A percentile compares a stretch with the other conserved stretches of the same genome.
phyloP scores from a whole-genome alignment of 2,888 invertebrate species.

The Agrochola litura region DNA sequence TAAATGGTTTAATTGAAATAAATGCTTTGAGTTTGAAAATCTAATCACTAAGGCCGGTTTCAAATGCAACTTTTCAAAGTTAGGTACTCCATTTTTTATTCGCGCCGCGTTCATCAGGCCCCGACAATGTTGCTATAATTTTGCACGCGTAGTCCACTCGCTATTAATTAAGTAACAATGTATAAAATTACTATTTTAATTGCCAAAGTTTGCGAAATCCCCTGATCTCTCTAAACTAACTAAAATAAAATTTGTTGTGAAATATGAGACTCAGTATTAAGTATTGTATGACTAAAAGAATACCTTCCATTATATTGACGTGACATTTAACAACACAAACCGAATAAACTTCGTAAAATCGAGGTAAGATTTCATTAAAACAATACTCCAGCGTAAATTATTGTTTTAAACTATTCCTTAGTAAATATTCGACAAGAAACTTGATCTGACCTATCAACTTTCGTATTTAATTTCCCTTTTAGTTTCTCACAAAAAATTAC shows the following conservation, averaged over 20 bases:
- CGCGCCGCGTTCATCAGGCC: background rate
- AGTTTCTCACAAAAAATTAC: conserved; percentile 30
- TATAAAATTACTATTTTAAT: background rate
- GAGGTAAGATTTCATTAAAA: background rate
- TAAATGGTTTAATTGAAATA: background rate
- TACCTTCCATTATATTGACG: background rate
- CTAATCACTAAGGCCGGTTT: too few relatives aligned
- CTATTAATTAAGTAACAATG: too few relatives aligned
- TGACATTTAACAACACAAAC: background rate
- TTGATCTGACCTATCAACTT: background rate
- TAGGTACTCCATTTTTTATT: background rate
- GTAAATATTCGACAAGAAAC: background rate
- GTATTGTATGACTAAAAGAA: background rate
- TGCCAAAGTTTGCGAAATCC: background rate
- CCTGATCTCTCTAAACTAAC: too few relatives aligned
- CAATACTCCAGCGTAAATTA: background rate
- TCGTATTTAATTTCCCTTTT: conserved; percentile 18
- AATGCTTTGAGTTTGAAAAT: background rate
- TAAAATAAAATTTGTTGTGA: background rate
- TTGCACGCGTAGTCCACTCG: background rate
- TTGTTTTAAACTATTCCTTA: background rate
- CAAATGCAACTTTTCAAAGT: background rate
- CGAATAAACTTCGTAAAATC: background rate
- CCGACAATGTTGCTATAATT: background rate
- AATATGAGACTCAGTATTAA: background rate